phyloP scores from a whole-genome alignment of 2,888 invertebrate genomes.

The Anagyrus pseudococci region DNA sequence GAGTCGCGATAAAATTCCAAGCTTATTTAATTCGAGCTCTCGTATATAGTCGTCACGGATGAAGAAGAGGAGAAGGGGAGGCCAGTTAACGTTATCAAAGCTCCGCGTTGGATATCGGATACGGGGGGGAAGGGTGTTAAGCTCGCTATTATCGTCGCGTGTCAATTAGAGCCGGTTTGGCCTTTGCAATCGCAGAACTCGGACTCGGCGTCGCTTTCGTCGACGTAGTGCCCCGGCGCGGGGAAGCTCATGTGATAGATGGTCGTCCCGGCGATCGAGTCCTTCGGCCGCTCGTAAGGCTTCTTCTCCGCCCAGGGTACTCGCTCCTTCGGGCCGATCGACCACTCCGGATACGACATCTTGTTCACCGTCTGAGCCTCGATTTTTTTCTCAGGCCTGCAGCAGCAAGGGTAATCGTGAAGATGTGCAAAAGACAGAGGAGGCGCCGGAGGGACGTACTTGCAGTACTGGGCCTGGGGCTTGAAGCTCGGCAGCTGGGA shows the following conservation, averaged over 20 bases:
- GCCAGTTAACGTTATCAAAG: too few relatives aligned
- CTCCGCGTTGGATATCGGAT: too few relatives aligned
- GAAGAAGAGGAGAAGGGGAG: too few relatives aligned
- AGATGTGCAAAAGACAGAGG: not conserved
- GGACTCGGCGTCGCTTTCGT: slow-evolving; percentile 41
- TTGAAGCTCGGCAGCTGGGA: slow-evolving; percentile 52
- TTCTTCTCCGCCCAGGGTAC: slow-evolving; percentile 52
- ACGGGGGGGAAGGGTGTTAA: too few relatives aligned
- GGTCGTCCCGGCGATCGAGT: slow-evolving; percentile 51
- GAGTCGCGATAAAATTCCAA: too few relatives aligned
- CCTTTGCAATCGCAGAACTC: not conserved
- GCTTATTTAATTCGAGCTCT: too few relatives aligned
- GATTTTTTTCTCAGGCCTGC: slow-evolving; percentile 52
- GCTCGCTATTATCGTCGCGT: too few relatives aligned
- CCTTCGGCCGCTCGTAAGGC: slow-evolving; percentile 49
- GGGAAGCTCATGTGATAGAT: slow-evolving; percentile 56
- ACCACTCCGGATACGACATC: slow-evolving; percentile 56
- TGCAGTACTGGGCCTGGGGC: slow-evolving; percentile 48
- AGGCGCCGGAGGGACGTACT: slow-evolving; percentile 46
- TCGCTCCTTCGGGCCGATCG: slow-evolving; percentile 47
- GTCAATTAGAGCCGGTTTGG: too few relatives aligned
- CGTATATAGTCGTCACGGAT: too few relatives aligned
- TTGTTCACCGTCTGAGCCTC: slow-evolving; percentile 56
- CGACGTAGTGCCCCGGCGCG: slow-evolving; percentile 54
- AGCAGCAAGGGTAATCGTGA: not conserved